Evolutionary conservation across 2,113 vertebrate species (phyloP).

Genomic region (Aegithalos caudatus): DNA sequence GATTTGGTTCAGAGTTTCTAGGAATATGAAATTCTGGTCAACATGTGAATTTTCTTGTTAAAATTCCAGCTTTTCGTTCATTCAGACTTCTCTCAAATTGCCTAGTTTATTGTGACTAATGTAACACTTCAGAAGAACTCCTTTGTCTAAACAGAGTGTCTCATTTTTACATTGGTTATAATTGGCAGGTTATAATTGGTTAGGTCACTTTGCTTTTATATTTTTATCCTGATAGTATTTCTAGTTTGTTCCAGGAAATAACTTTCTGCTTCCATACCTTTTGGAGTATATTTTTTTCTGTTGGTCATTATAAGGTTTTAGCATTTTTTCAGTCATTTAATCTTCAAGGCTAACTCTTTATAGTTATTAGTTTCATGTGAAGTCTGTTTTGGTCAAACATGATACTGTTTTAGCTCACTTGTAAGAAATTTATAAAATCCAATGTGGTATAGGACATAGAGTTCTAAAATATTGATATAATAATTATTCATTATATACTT

Average conservation of each 20-base stretch:
- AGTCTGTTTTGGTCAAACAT: not conserved
- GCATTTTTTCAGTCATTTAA: not conserved
- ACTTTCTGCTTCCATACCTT: not conserved
- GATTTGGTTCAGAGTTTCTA: not conserved
- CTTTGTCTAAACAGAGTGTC: not conserved
- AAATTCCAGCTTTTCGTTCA: not conserved
- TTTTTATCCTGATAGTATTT: not conserved
- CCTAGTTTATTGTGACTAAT: not conserved
- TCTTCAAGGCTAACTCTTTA: not conserved
- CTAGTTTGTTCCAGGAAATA: not conserved
- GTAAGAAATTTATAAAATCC: not conserved
- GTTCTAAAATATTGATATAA: not conserved
- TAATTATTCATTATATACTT: not conserved
- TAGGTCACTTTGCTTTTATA: not conserved
- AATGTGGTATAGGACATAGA: accelerated
- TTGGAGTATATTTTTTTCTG: not conserved
- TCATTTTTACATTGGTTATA: not conserved
- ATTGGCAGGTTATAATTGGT: not conserved
- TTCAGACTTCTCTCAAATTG: not conserved
- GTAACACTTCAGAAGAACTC: not conserved
- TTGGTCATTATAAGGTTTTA: not conserved
- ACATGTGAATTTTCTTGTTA: not conserved
- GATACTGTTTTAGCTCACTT: not conserved
- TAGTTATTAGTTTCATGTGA: not conserved
- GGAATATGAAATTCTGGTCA: not conserved